Conservation (phyloP, 2,888 invertebrate species). For the Catocala sponsa region DNA sequence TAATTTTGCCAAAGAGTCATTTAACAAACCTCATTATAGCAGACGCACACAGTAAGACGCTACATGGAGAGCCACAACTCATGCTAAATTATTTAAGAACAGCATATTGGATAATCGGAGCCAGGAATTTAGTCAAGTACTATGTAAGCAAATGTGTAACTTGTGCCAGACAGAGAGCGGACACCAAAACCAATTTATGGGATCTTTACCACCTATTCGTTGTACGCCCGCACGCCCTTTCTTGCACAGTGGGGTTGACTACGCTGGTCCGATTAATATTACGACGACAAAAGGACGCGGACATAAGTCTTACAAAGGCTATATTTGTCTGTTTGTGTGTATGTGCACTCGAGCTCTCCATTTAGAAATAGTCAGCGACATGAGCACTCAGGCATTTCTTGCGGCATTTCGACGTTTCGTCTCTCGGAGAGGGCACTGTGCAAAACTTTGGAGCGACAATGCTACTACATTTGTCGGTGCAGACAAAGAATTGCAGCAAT, state of each 20-base stretch:
- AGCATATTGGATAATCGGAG: constrained; percentile 13
- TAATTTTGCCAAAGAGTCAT: constrained; percentile 5
- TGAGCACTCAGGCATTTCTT: constrained; percentile 1
- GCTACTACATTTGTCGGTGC: constrained; percentile 14
- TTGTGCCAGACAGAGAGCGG: constrained; percentile 11
- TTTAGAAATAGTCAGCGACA: constrained; percentile 8
- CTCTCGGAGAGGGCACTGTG: constrained; percentile 9
- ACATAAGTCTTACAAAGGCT: constrained; percentile 3
- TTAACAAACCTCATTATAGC: constrained; percentile 3
- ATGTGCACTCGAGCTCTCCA: constrained; percentile 7
- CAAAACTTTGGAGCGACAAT: constrained; percentile 13
- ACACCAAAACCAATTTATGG: constrained; percentile 1
- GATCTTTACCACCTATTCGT: neutral
- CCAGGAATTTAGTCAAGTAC: neutral
- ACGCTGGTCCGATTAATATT: constrained; percentile 9
- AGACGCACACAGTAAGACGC: neutral
- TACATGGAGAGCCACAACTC: constrained; percentile 9
- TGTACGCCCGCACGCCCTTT: neutral
- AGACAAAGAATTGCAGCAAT: neutral
- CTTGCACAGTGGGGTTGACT: constrained; percentile 2
- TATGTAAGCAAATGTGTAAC: constrained; percentile 4
- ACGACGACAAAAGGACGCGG: constrained; percentile 13
- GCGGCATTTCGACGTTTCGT: constrained; percentile 10
- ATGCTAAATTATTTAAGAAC: constrained; percentile 6
- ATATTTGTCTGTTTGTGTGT: neutral